These are phyloP conservation scores for Asarcornis scutulata DNA, from an alignment of 2,113 vertebrate species.

Conservation along the genomic window DNA sequence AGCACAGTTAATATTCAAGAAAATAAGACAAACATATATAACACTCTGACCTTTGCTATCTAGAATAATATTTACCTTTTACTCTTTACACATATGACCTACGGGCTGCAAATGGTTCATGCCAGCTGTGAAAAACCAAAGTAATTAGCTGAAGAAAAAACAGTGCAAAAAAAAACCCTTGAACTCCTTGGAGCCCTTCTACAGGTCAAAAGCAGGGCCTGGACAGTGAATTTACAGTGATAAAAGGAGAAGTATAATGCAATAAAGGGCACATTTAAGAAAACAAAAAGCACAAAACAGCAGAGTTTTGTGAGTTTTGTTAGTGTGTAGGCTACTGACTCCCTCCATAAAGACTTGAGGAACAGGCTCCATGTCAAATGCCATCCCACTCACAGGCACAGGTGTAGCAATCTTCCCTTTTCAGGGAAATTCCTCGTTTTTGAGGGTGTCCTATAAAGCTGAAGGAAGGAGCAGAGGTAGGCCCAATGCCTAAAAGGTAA, in stretches of 20 bases:
- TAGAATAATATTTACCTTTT: slow-evolving; percentile 60
- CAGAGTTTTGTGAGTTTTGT: background rate
- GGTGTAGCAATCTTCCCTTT: background rate
- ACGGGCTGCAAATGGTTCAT: background rate
- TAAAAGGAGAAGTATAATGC: background rate
- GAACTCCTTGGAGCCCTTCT: background rate
- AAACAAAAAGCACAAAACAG: background rate
- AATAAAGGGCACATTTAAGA: background rate
- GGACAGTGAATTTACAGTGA: background rate
- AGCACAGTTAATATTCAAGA: slow-evolving; percentile 62
- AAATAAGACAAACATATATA: slow-evolving; percentile 49
- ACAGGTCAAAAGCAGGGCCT: background rate
- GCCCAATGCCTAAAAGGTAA: background rate
- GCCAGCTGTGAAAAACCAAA: background rate
- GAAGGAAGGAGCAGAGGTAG: background rate
- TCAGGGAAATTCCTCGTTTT: background rate
- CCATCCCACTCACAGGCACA: background rate
- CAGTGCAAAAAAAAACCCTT: background rate
- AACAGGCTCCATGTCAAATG: background rate
- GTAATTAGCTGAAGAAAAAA: background rate
- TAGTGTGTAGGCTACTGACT: background rate
- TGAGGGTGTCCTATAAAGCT: background rate
- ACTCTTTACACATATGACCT: slow-evolving; percentile 37
- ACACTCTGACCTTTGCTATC: slow-evolving; percentile 65
- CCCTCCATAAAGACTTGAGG: background rate